A percentile compares a stretch with the other conserved stretches of the same genome.
These are phyloP conservation scores for Monochamus alternatus DNA, from an alignment of 2,888 invertebrate genomes.

Conservation along the genomic window DNA sequence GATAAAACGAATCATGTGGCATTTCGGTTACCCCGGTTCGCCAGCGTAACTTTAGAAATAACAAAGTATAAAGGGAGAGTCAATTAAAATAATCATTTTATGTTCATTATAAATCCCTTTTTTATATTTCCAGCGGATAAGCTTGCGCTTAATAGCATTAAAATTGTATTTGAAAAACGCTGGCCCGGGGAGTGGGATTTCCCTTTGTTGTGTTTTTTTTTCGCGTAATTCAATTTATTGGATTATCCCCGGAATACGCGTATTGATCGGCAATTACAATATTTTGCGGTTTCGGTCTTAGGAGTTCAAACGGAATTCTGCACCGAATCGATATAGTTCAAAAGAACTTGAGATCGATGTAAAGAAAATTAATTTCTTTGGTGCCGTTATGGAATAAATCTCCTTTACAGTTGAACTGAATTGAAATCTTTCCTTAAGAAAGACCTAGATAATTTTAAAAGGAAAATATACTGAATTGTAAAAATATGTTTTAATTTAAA, in stretches of 20 bases:
- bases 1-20: constrained; percentile 39
- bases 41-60: constrained; percentile 39
- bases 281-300: constrained; percentile 17
- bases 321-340: no score
- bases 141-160: constrained; percentile 34
- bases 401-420: no score
- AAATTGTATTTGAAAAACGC: constrained; percentile 36
- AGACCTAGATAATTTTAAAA: no score
- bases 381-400: no score
- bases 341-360: no score
- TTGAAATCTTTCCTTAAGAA: no score
- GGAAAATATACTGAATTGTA: no score
- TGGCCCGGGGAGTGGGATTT: constrained; percentile 9
- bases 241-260: constrained; percentile 21
- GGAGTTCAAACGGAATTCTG: not conserved
- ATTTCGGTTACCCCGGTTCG: constrained; percentile 39
- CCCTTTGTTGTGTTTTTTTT: constrained; percentile 33
- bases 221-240: constrained; percentile 31
- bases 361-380: no score
- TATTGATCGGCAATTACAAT: constrained; percentile 26
- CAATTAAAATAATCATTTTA: constrained; percentile 50
- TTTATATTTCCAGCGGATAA: constrained; percentile 31
- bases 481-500: no score
- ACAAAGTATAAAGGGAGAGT: constrained; percentile 42
- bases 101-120: constrained; percentile 45